Evolutionary conservation across 2,113 vertebrate genomes (phyloP).

Genomic region (Recurvirostra avosetta): DNA sequence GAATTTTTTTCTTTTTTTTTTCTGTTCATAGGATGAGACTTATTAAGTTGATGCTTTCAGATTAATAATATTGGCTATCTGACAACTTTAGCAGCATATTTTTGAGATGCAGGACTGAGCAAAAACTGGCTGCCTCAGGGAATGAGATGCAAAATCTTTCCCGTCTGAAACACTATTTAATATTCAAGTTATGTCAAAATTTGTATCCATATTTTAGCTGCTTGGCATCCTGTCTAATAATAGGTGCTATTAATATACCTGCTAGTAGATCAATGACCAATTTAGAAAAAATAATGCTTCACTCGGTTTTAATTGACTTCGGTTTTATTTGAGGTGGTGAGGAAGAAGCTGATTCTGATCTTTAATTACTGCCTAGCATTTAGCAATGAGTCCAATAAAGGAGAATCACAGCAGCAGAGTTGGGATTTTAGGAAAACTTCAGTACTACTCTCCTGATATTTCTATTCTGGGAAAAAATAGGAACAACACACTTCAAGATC

Average conservation of each 20-base stretch:
- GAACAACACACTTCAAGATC: not conserved
- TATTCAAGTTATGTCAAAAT: not conserved
- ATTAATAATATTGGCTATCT: conserved; percentile 36
- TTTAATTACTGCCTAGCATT: not conserved
- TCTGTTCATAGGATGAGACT: not conserved
- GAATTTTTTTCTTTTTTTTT: not conserved
- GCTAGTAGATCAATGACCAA: not conserved
- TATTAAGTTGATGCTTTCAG: conserved; percentile 37
- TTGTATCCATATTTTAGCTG: not conserved
- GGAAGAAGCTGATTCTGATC: not conserved
- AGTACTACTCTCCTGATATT: not conserved
- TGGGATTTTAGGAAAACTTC: not conserved
- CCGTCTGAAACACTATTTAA: not conserved
- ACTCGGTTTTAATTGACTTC: not conserved
- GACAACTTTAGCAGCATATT: not conserved
- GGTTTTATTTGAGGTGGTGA: not conserved
- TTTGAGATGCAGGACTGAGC: conserved; percentile 8
- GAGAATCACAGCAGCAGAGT: not conserved
- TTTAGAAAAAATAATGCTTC: not conserved
- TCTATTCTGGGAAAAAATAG: not conserved
- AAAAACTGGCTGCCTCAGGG: not conserved
- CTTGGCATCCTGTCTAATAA: not conserved
- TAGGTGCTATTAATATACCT: not conserved
- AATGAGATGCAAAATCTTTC: conserved; percentile 36
- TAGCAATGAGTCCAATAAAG: not conserved